phyloP scores from a whole-genome alignment of 2,797 vertebrate species.

The Rachycentron canadum region DNA sequence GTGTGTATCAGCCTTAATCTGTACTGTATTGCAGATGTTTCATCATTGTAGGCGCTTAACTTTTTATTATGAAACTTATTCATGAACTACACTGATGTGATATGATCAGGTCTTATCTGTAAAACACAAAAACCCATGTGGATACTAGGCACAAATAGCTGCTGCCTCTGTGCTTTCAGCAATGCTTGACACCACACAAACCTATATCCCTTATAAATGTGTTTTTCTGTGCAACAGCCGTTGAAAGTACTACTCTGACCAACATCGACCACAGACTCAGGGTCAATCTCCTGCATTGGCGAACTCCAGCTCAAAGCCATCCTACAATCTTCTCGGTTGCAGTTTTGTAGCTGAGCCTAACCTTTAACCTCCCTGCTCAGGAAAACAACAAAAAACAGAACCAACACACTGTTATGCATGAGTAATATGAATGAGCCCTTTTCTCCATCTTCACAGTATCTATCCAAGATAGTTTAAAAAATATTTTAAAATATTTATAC shows the following conservation, averaged over 20 bases:
- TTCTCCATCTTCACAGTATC: not conserved
- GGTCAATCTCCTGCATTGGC: not conserved
- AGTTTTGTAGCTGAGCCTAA: conserved; percentile 10
- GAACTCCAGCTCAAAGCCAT: conserved; percentile 1
- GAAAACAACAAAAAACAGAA: not conserved
- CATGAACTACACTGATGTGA: not conserved
- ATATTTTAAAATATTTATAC: not conserved
- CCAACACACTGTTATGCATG: not conserved
- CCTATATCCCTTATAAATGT: not conserved
- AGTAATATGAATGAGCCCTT: not conserved
- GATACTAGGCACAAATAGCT: not conserved
- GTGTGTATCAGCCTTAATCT: not conserved
- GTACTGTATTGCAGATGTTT: not conserved
- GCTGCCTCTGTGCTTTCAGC: not conserved
- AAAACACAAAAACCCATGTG: not conserved
- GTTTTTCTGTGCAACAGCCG: not conserved
- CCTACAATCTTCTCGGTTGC: conserved; percentile 1
- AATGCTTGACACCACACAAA: not conserved
- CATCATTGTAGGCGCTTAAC: not conserved
- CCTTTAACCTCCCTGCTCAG: conserved; percentile 10
- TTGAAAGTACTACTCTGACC: not conserved
- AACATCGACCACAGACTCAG: not conserved
- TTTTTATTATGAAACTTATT: not conserved
- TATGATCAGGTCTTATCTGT: not conserved
- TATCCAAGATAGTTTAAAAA: not conserved